These are phyloP conservation scores for Poecilobothrus nobilitatus DNA, from an alignment of 2,888 invertebrate genomes.

Conservation along the genomic window DNA sequence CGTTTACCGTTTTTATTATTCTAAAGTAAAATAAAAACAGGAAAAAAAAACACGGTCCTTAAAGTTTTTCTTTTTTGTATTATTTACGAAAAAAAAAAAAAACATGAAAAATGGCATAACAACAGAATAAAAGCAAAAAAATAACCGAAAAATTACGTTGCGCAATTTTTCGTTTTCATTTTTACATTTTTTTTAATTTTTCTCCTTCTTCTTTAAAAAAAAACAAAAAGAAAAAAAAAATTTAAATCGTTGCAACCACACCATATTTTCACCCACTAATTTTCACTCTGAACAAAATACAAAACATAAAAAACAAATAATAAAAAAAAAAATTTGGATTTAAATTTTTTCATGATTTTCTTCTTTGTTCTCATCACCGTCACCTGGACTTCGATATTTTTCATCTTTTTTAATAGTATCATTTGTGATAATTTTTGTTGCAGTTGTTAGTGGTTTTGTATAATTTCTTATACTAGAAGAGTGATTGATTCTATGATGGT, in stretches of 20 bases:
- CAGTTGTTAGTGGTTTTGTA: not conserved
- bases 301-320: no score
- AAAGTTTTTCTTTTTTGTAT: not conserved
- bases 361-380: slow-evolving; percentile 5
- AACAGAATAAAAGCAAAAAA: not conserved
- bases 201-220: no score
- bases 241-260: no score
- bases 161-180: not conserved
- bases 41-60: not conserved
- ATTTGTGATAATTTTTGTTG: not conserved
- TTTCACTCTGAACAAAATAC: no score
- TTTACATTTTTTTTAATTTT: no score
- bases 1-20: slow-evolving; percentile 3
- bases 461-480: not conserved
- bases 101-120: not conserved
- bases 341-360: not conserved
- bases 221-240: not conserved
- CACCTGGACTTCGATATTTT: slow-evolving; percentile 10
- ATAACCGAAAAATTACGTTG: slow-evolving; percentile 2
- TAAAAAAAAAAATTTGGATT: no score
- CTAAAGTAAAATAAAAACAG: not conserved
- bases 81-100: not conserved
- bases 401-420: not conserved
- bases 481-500: not conserved
- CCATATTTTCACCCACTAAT: no score